Evolutionary conservation across 1,140 invertebrate species (phyloP), one percentile per base, ranked within the genome.

Genomic region (Drosophila mayri): DNA sequence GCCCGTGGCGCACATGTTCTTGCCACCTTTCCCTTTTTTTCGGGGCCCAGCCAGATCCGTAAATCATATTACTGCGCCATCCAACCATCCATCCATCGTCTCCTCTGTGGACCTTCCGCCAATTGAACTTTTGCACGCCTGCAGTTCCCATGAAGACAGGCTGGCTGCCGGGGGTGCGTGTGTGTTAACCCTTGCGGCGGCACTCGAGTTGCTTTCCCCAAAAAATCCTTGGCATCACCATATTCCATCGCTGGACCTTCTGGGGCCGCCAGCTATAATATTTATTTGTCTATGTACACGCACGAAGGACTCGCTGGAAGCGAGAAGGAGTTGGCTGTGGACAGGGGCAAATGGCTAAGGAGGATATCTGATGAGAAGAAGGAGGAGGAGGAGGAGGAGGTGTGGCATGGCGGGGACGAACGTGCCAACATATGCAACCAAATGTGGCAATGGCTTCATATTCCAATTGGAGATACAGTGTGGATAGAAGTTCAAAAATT

Each of bases 31-130:
- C 16, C 22, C 9, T 16, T 25, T 16, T 49, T 62, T 52, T 46
- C 47, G 43, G 46, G 35, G 32, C 25, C 67, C 63, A 67, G 67
- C 62, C 60, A 59, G 80, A 82, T 50, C 49, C 62, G 75, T 78
- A 82, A 82, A 82, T 82, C 70, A 82, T 82, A 78, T 82, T 82
- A 82, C 75, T 58, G 60, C 59, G 32, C 60, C 49, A 76, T 44
- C 50, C 49, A 40, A 16, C 12, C 20, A 16, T 14, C 40, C 64
- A 62, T 40, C 40, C 16, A 47, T 47, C 46, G 46, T n/a, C 25
- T 49, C 46, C 16, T 10, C 61, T 16, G 44, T 57, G 67, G 67
- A 68, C 64, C 54, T 73, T 73, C 50, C 64, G 46, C 64, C 70
- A 73, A 73, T 60, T 73, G 70, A 73, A 73, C 70, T 60, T 59